A percentile compares a stretch with the other conserved stretches of the same genome.
These are phyloP conservation scores for Oophaga sylvatica DNA, from an alignment of 2,797 vertebrate genomes.

Conservation along the genomic window DNA sequence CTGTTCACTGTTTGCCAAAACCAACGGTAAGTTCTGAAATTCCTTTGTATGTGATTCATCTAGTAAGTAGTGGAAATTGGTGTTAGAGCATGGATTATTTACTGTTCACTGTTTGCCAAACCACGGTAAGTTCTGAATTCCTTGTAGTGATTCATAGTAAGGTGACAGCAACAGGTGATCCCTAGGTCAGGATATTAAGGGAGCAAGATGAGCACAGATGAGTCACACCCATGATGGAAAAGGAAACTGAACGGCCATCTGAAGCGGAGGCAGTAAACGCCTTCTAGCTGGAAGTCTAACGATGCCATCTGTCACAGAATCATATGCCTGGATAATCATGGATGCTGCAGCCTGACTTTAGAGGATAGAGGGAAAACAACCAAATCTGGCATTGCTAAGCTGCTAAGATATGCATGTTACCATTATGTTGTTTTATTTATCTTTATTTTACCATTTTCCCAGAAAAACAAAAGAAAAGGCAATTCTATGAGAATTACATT, in stretches of 20 bases:
- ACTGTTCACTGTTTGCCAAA: neutral
- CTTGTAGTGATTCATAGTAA: neutral
- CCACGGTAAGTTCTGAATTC: neutral
- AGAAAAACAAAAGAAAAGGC: neutral
- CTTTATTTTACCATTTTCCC: neutral
- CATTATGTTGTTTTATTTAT: conserved; percentile 1
- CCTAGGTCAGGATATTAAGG: conserved; percentile 16
- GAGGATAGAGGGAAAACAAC: conserved; percentile 41
- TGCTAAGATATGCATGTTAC: neutral
- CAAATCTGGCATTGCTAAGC: conserved; percentile 36
- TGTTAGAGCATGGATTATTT: no score
- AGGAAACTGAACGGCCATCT: conserved; percentile 51
- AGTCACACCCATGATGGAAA: conserved; percentile 47
- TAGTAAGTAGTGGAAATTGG: no score
- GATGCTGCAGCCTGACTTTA: conserved; percentile 40
- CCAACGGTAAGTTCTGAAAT: neutral
- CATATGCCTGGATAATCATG: conserved; percentile 49
- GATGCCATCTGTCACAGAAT: conserved; percentile 61
- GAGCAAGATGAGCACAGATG: conserved; percentile 42
- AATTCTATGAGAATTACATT: neutral
- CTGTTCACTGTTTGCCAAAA: neutral
- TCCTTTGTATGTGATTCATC: neutral
- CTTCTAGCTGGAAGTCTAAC: conserved; percentile 56
- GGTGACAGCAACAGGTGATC: neutral
- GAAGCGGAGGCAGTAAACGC: conserved; percentile 63